Evolutionary conservation across 92 coral and sea anemone genomes (phyloP), one percentile per base, ranked within the genome.

Genomic region (Galaxea fascicularis): DNA sequence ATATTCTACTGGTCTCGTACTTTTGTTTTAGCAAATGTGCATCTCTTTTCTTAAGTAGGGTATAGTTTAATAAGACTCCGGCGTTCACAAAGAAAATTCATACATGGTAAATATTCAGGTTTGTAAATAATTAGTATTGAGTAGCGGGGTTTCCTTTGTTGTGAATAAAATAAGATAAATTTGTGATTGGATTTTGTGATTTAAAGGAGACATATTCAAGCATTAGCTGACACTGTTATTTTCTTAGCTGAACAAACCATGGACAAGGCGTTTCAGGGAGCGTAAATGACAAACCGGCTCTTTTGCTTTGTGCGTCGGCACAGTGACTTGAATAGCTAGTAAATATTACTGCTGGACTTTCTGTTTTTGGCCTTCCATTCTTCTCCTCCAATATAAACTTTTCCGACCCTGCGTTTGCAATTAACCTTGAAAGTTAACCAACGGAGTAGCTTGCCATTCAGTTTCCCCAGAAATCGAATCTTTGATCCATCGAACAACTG

Each of bases 221-320:
- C 15, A 30, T 28, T 20, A 30, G 57, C 4, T 30, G 67, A 28
- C 24, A 28, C 26, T 17, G 18, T 56, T 56, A 35, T 39, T 21
- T n/a, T 39, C 20, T 10, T 29, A 56, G 29, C n/a, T 21, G 49
- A 14, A 57, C 51, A 54, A 54, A 54, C 18, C 35, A 51, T 16
- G 2, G 2, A 35, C 41, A 35, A 35, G n/a, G 31, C n/a, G 26
- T 76, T 76, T n/a, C 22, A 41, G 39, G 22, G 10, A 30, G 52
- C 24, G 28, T 20, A 75, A 35, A 28, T 8, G 16, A 6, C 27
- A 16, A 41, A 31, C 52, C 68, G n/a, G n/a, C n/a, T 13, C 59
- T 30, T 35, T 76, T 59, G 68, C 68, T 20, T 35, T 57, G 67
- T 35, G 69, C 9, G 80, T 59, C 39, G 53, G 81, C 81, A 35